These are phyloP conservation scores for Rhagoletis zephyria DNA, from an alignment of 1,140 invertebrate species.

Conservation along the genomic window DNA sequence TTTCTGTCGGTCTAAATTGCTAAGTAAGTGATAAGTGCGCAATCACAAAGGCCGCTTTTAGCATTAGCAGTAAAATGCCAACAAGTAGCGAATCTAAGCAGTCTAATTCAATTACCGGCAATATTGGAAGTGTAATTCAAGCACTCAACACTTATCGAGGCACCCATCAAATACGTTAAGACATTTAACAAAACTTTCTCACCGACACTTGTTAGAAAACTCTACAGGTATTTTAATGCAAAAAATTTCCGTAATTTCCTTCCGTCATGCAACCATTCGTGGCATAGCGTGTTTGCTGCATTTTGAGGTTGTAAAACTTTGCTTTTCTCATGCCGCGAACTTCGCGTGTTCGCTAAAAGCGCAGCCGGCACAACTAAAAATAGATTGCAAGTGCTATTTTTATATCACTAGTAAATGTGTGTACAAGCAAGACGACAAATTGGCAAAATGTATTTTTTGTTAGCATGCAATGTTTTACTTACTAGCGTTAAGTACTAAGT, in stretches of 20 bases:
- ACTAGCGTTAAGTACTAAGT: too few relatives aligned
- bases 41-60: too few relatives aligned
- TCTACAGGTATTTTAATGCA: background rate
- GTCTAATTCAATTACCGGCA: background rate
- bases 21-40: too few relatives aligned
- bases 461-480: too few relatives aligned
- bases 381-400: background rate
- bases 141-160: background rate
- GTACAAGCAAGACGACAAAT: too few relatives aligned
- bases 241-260: too few relatives aligned
- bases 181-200: background rate
- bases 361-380: slow-evolving; percentile 11
- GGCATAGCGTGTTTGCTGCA: background rate
- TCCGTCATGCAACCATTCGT: background rate
- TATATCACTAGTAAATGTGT: background rate
- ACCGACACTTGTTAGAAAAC: background rate
- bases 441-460: too few relatives aligned
- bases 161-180: background rate
- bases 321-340: background rate
- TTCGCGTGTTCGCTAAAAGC: background rate
- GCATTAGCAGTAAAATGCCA: too few relatives aligned
- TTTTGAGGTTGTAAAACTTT: background rate
- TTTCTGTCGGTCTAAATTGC: too few relatives aligned
- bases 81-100: too few relatives aligned
- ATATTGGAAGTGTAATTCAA: background rate